Conservation (phyloP, 2,797 vertebrate species). For the Dallia pectoralis region DNA sequence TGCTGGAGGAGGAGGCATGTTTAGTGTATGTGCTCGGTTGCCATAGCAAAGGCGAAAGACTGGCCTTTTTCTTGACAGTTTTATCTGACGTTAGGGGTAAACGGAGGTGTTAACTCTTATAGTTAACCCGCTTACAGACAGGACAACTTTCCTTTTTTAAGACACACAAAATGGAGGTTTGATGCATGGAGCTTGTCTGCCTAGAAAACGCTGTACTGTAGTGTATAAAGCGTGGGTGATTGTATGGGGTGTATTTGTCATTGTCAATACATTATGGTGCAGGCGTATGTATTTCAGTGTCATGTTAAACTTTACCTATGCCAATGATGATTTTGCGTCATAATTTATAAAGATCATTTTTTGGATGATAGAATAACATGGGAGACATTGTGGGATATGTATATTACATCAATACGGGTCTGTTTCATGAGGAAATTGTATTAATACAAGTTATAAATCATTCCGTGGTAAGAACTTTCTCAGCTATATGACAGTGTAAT, state of each 20-base stretch:
- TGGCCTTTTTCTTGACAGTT: conserved; percentile 60
- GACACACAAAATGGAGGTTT: conserved; percentile 28
- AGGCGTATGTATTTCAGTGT: conserved; percentile 34
- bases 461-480: conserved; percentile 33
- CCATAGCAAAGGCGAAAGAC: conserved; percentile 71
- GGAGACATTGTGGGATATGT: not conserved
- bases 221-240: not conserved
- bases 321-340: conserved; percentile 23
- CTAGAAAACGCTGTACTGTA: conserved; percentile 37
- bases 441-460: conserved; percentile 58
- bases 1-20: conserved; percentile 59
- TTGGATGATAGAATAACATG: not conserved
- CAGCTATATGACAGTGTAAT: conserved; percentile 27
- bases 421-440: conserved; percentile 34
- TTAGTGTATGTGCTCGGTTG: conserved; percentile 70
- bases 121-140: conserved; percentile 60
- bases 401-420: not conserved
- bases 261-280: conserved; percentile 49
- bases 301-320: not conserved
- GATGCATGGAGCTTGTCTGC: conserved; percentile 38
- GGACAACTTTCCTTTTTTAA: conserved; percentile 62
- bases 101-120: conserved; percentile 65
- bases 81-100: conserved; percentile 65
- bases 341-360: not conserved
- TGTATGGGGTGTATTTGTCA: conserved; percentile 36